phyloP scores from a whole-genome alignment of 2,797 vertebrate genomes.

The Lophius americanus region DNA sequence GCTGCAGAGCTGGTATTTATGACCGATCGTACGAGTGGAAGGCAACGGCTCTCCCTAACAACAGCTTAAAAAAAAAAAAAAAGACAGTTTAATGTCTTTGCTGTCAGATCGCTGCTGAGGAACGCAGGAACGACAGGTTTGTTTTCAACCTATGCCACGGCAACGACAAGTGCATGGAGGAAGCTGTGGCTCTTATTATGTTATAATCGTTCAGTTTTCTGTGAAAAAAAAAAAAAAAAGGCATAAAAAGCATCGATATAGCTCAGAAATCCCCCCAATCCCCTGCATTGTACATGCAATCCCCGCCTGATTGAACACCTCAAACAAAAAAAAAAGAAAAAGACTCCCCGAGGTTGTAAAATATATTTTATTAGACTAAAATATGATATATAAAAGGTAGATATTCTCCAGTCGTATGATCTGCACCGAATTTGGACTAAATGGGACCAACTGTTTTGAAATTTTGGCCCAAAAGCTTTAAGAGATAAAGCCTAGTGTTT shows the following conservation, averaged over 20 bases:
- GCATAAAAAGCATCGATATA: background rate
- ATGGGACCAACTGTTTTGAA: too few relatives aligned
- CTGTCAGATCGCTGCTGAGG: slow-evolving; percentile 9
- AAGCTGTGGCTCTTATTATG: background rate
- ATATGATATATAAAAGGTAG: too few relatives aligned
- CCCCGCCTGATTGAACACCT: too few relatives aligned
- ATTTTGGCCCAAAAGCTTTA: too few relatives aligned
- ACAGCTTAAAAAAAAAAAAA: slow-evolving; percentile 47
- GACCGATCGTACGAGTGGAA: slow-evolving; percentile 46
- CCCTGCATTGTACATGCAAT: too few relatives aligned
- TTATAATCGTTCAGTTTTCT: slow-evolving; percentile 1
- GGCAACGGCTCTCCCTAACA: slow-evolving; percentile 26
- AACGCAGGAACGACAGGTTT: background rate
- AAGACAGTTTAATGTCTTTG: slow-evolving; percentile 44
- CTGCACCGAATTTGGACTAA: too few relatives aligned
- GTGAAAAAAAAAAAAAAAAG: background rate
- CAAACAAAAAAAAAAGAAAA: too few relatives aligned
- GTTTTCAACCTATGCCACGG: slow-evolving; percentile 13
- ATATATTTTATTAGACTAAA: too few relatives aligned
- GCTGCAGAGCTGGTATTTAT: slow-evolving; percentile 56
- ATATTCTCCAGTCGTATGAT: too few relatives aligned
- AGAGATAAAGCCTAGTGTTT: too few relatives aligned
- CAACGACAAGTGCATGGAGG: slow-evolving; percentile 13
- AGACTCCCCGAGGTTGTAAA: too few relatives aligned
- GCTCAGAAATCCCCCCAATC: too few relatives aligned